Conservation (phyloP, 2,797 vertebrate genomes). For the Catostomus latipinnis region DNA sequence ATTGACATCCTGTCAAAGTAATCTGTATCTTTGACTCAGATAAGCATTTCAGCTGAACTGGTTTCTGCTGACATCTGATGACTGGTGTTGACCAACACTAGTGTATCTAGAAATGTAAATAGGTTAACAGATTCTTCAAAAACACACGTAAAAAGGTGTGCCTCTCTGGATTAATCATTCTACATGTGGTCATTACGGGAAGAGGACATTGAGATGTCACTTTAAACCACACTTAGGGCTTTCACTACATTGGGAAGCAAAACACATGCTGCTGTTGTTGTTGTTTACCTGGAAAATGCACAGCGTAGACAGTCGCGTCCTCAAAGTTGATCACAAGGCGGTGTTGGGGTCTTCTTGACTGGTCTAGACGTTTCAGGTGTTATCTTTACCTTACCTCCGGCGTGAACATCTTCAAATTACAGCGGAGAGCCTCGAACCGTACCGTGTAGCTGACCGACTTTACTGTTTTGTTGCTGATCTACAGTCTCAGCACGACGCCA, state of each 20-base stretch:
- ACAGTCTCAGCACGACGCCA: slow-evolving; percentile 49
- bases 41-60: background rate
- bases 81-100: slow-evolving; percentile 34
- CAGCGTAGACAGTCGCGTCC: background rate
- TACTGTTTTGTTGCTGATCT: slow-evolving; percentile 6
- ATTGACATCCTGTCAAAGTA: background rate
- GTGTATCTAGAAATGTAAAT: background rate
- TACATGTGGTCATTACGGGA: background rate
- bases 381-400: slow-evolving; percentile 7
- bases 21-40: background rate
- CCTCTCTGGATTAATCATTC: background rate
- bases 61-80: slow-evolving; percentile 27
- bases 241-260: background rate
- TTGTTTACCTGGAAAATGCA: slow-evolving; percentile 35
- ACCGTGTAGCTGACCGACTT: background rate
- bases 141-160: background rate
- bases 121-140: background rate
- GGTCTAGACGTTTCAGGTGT: background rate
- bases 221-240: slow-evolving; percentile 17
- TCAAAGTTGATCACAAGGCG: background rate
- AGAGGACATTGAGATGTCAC: background rate
- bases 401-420: slow-evolving; percentile 30
- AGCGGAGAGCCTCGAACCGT: background rate
- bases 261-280: background rate
- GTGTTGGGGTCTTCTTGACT: background rate